Evolutionary conservation across 2,797 vertebrate species (phyloP), one percentile per base, ranked within the genome.

Genomic region (Ptychadena robeensis): DNA sequence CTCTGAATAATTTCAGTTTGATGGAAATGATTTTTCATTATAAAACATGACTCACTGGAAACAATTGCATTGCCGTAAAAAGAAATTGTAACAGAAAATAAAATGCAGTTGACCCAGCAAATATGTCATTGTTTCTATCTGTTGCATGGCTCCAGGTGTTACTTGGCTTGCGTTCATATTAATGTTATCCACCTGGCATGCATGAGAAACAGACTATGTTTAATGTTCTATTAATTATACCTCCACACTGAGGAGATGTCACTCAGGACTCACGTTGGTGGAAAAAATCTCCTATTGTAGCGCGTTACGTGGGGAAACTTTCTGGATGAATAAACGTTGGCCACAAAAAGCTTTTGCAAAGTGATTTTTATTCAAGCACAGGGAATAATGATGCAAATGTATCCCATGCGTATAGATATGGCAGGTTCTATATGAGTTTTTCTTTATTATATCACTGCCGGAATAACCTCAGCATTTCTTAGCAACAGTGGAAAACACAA

Each of bases 211-310:
- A 34, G 18, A 77, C 30, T 35, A 68, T 66, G 66, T 40, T 78
- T 68, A 34, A 53, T 78, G 66, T 48, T 53, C 31, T 18, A 67
- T 53, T 66, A 78, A 78, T 78, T 78, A 78, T 68, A 53, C 48
- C 66, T 67, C 48, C 48, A 57, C 75, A 15, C 30, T 67, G 64
- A 48, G 6, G 44, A 67, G 65, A 78, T 78, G n/a, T 68, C 63
- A 79, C 44, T 59, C 65, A 69, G 44, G n/a, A 15, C 35, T 69
- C 22, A 79, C 32, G 22, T 8, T 67, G 53, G 22, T 69, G 65
- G 44, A 79, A 79, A 79, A 68, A 57, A 68, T 68, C 76, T 57
- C n/a, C 68, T 78, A 67, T 67, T 78, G 38, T 53, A 31, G 75
- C 30, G 9, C 30, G 11, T 68, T n/a, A 18, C 6, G 0, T 10